These are phyloP conservation scores for Bembecia ichneumoniformis DNA, from an alignment of 2,888 invertebrate species.

Conservation along the genomic window DNA sequence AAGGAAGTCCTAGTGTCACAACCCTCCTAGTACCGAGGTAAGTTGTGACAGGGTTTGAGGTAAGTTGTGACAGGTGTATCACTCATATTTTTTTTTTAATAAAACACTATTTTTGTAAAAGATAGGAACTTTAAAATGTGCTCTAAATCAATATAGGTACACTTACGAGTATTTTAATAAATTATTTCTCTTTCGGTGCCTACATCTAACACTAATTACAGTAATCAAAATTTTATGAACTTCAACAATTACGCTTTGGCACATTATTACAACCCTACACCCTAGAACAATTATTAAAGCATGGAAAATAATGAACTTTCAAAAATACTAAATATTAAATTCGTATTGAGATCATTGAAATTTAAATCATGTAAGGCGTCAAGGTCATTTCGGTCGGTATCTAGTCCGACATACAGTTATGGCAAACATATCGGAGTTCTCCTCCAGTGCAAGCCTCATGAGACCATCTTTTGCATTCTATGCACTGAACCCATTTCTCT, in stretches of 20 bases:
- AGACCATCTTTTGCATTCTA: constrained; percentile 9
- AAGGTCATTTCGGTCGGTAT: background rate
- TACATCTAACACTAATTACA: background rate
- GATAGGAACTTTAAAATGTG: no score
- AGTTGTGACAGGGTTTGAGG: constrained; percentile 6
- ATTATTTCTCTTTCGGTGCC: no score
- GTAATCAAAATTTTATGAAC: no score
- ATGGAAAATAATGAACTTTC: background rate
- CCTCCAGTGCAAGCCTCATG: constrained; percentile 6
- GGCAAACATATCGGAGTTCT: constrained; percentile 1
- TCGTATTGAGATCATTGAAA: background rate
- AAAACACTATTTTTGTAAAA: no score
- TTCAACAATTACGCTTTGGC: no score
- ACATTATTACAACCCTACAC: background rate
- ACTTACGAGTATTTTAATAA: no score
- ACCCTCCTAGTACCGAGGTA: constrained; percentile 6
- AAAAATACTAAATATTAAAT: background rate
- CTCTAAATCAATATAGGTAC: no score
- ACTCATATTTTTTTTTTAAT: background rate
- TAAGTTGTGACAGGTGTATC: constrained; percentile 1
- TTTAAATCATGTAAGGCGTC: background rate
- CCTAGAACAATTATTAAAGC: background rate
- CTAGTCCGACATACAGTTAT: constrained; percentile 6
- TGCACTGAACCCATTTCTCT: constrained; percentile 10
- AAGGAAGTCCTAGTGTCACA: constrained; percentile 3